phyloP scores from a whole-genome alignment of 2,113 vertebrate genomes.

The Sylvia atricapilla region DNA sequence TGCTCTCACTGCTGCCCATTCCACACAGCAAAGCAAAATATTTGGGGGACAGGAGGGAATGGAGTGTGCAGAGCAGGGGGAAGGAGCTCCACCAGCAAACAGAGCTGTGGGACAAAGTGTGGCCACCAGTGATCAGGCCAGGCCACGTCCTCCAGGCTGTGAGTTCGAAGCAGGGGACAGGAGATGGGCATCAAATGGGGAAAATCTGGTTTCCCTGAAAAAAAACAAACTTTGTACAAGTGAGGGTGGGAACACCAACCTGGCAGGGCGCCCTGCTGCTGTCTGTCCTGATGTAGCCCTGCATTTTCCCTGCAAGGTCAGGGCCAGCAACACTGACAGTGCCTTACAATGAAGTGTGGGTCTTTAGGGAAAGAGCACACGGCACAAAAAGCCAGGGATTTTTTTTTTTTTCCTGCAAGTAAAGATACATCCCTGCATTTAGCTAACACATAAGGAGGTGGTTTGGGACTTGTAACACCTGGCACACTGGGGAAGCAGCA shows the following conservation, averaged over 20 bases:
- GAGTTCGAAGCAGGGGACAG: background rate
- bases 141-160: background rate
- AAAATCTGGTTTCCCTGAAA: background rate
- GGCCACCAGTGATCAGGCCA: fast-evolving
- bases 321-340: background rate
- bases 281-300: background rate
- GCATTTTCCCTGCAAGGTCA: background rate
- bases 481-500: background rate
- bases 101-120: background rate
- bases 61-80: background rate
- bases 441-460: background rate
- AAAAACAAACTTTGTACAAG: background rate
- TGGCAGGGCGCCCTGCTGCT: background rate
- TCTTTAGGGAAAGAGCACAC: background rate
- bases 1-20: fast-evolving
- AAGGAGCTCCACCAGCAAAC: background rate
- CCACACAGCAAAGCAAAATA: background rate
- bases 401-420: background rate
- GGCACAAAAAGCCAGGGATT: background rate
- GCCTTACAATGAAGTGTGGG: background rate
- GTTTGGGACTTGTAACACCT: background rate
- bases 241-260: background rate
- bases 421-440: background rate
- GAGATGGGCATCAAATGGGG: background rate
- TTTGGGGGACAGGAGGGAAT: fast-evolving